Evolutionary conservation across 2,113 vertebrate species (phyloP).

Genomic region (Myrmecophaga tridactyla): DNA sequence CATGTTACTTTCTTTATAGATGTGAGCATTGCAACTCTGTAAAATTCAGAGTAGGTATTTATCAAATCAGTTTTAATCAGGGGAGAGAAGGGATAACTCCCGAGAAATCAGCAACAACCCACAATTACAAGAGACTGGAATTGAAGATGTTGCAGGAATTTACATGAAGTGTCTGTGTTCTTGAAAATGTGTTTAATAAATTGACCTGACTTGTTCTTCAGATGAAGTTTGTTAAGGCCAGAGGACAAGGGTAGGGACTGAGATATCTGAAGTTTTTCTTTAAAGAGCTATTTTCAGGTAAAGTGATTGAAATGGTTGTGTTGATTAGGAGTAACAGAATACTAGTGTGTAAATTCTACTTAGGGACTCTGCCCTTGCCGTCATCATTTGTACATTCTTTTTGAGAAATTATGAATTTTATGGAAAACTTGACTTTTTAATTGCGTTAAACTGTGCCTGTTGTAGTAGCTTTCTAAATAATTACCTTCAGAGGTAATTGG

Average conservation of each 20-base stretch:
- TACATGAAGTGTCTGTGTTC: background rate
- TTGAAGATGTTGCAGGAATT: background rate
- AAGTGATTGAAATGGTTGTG: rapidly evolving
- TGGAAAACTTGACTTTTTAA: background rate
- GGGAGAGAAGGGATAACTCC: too few relatives aligned
- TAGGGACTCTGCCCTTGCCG: background rate
- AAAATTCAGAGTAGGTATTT: background rate
- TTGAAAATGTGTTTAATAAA: background rate
- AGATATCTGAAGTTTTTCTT: background rate
- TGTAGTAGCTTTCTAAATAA: background rate
- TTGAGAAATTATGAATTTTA: background rate
- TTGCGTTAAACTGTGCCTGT: background rate
- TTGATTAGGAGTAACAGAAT: background rate
- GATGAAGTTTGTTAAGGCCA: background rate
- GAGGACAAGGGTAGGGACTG: background rate
- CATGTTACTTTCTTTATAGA: background rate
- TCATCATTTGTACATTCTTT: background rate
- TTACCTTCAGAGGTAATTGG: background rate
- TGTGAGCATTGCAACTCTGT: background rate
- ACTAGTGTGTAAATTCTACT: background rate
- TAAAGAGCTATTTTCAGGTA: background rate
- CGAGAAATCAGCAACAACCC: too few relatives aligned
- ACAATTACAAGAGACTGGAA: background rate
- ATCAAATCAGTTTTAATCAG: background rate
- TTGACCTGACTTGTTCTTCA: background rate